Conservation (phyloP, 2,797 vertebrate genomes). For the Myotis myotis region DNA sequence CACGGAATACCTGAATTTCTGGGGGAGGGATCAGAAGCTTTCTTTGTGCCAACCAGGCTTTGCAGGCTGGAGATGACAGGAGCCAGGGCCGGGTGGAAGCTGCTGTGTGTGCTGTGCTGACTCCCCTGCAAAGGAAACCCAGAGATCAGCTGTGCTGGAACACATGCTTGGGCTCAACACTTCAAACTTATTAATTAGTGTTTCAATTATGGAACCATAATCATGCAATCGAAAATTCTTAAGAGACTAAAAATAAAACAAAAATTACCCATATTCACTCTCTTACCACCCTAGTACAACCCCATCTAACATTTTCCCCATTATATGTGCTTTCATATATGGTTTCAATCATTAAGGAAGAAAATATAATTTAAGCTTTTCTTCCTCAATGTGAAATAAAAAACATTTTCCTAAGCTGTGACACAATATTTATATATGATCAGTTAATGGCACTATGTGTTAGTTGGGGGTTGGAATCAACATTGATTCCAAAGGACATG, state of each 20-base stretch:
- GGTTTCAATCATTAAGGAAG: background rate
- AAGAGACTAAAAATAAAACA: background rate
- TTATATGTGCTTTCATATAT: background rate
- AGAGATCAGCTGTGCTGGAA: background rate
- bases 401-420: background rate
- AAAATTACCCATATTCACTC: background rate
- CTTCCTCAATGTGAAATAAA: background rate
- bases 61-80: slow-evolving; percentile 81
- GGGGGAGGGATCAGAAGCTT: slow-evolving; percentile 81
- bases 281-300: background rate
- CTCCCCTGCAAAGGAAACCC: slow-evolving; percentile 83
- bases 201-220: background rate
- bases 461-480: background rate
- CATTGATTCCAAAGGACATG: background rate
- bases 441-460: background rate
- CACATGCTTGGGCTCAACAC: background rate
- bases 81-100: slow-evolving; percentile 80
- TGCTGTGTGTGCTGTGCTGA: slow-evolving; percentile 81
- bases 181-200: background rate
- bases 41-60: slow-evolving; percentile 83
- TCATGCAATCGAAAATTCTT: background rate
- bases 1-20: slow-evolving; percentile 86
- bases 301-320: background rate
- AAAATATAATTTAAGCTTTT: background rate
- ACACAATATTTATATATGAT: background rate